Evolutionary conservation across 2,113 vertebrate genomes (phyloP), one percentile per base, ranked within the genome.

Genomic region (Sorex araneus): DNA sequence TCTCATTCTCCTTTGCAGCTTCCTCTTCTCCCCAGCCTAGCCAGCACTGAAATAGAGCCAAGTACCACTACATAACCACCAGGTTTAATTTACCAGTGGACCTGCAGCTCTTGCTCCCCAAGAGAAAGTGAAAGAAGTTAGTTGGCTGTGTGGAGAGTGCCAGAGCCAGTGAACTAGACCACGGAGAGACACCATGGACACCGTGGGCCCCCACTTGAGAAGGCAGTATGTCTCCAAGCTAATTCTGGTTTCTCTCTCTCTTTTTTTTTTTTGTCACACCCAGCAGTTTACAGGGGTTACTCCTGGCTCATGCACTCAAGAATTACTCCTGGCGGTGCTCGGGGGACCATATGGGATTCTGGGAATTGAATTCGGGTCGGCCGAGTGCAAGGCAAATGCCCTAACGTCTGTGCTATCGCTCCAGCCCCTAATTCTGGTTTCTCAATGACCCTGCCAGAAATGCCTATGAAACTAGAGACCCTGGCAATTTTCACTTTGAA

Each of bases 361-460:
- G n/a, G n/a, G n/a, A n/a, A n/a, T n/a, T n/a, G n/a, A n/a, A n/a
- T n/a, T n/a, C n/a, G n/a, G n/a, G n/a, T n/a, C n/a, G n/a, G n/a
- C n/a, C n/a, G n/a, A n/a, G n/a, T n/a, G n/a, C n/a, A n/a, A n/a
- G n/a, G n/a, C n/a, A n/a, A n/a, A n/a, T n/a, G n/a, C n/a, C n/a
- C n/a, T n/a, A n/a, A n/a, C n/a, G n/a, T n/a, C n/a, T n/a, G n/a
- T n/a, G n/a, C n/a, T n/a, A n/a, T n/a, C n/a, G n/a, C n/a, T n/a
- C n/a, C n/a, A n/a, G n/a, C n/a, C n/a, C n/a, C 21, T 63, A 30
- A n/a, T 66, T 70, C 88, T 90, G 34, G 36, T 57, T 80, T 84
- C 43, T 83, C 6, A 2, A 6, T 70, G 18, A 82, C 87, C 85
- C 60, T 66, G 43, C 82, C 78, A 43, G 21, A 64, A 13, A 6